phyloP scores from a whole-genome alignment of 2,888 invertebrate genomes.

The Ormyrus nitidulus region DNA sequence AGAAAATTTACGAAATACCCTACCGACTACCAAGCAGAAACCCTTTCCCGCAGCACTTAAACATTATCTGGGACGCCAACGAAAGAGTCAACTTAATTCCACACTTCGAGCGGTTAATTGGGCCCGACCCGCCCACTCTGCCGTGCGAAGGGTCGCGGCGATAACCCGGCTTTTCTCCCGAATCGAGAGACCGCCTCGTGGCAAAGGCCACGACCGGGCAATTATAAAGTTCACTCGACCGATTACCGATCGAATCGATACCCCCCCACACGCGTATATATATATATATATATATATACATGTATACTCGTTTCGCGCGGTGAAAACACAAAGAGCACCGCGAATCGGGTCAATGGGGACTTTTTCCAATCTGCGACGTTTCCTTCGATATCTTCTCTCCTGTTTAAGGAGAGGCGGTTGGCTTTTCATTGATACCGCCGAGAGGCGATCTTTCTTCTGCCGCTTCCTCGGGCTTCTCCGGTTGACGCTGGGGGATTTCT shows the following conservation, averaged over 20 bases:
- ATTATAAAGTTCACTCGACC: slow-evolving; percentile 31
- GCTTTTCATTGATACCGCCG: slow-evolving; percentile 18
- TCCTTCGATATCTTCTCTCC: slow-evolving; percentile 1
- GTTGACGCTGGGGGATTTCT: neutral
- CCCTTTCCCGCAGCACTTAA: no score
- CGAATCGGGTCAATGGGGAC: no score
- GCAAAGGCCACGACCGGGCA: slow-evolving; percentile 33
- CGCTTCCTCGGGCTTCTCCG: neutral
- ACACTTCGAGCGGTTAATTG: neutral
- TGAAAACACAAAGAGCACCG: no score
- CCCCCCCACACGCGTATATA: neutral
- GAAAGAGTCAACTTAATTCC: no score
- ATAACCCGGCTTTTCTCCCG: neutral
- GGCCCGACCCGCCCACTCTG: neutral
- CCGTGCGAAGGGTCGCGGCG: neutral
- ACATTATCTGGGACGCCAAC: no score
- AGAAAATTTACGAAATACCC: no score
- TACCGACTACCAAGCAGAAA: no score
- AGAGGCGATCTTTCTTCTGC: neutral
- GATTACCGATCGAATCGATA: slow-evolving; percentile 30
- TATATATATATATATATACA: neutral
- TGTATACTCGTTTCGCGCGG: no score
- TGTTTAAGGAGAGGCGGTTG: neutral
- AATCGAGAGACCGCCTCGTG: no score
- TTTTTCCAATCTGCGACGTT: no score